These are phyloP conservation scores for Lepeophtheirus nordmannii DNA, from an alignment of 2,888 invertebrate species.

Conservation along the genomic window DNA sequence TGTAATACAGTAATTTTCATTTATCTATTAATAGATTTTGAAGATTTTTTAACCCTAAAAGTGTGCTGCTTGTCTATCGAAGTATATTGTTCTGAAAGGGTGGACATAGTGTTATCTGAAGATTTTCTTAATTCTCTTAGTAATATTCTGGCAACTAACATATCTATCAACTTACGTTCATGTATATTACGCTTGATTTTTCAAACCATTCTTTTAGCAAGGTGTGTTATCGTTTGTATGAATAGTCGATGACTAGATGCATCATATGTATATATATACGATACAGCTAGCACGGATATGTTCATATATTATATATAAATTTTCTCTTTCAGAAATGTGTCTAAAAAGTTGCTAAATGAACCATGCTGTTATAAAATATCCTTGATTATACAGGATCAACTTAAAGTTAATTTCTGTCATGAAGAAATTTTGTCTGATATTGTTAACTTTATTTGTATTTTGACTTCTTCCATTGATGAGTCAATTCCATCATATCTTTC, in stretches of 20 bases:
- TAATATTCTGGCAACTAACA: not conserved
- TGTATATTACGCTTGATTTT: not conserved
- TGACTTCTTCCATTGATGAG: not conserved
- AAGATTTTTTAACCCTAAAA: not conserved
- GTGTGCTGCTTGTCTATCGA: not conserved
- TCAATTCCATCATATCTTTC: not conserved
- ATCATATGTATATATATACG: too few species aligned
- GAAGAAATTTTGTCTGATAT: not conserved
- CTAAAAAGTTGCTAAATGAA: not conserved
- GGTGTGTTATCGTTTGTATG: not conserved
- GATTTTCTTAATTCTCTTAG: not conserved
- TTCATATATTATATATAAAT: too few species aligned
- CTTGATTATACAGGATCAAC: conserved; percentile 1
- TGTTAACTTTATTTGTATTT: not conserved
- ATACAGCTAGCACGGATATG: too few species aligned
- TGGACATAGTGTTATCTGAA: not conserved
- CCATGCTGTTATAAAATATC: not conserved
- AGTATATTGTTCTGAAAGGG: not conserved
- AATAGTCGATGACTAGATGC: too few species aligned
- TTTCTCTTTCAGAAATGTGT: not conserved
- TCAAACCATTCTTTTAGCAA: not conserved
- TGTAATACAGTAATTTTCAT: not conserved
- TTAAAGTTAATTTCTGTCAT: not conserved
- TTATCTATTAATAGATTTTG: conserved; percentile 3
- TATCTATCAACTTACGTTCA: not conserved